phyloP scores from a whole-genome alignment of 2,113 vertebrate species.

The Ptilonorhynchus violaceus region DNA sequence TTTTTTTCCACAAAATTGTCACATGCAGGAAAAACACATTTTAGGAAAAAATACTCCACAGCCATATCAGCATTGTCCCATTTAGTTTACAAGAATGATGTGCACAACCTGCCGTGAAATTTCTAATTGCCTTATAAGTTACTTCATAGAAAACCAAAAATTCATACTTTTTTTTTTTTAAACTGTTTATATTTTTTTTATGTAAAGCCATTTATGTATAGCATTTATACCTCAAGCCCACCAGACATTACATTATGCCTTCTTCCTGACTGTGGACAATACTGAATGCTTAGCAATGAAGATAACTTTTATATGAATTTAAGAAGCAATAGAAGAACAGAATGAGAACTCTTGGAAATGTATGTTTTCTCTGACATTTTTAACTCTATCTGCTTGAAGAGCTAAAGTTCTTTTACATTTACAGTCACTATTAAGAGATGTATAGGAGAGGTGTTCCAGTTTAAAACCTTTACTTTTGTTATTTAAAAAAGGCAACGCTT shows the following conservation, averaged over 20 bases:
- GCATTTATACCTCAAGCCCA: background rate
- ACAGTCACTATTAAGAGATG: background rate
- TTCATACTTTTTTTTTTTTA: accelerated
- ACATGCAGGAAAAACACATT: background rate
- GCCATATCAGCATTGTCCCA: accelerated
- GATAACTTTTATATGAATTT: background rate
- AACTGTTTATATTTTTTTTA: background rate
- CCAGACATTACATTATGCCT: background rate
- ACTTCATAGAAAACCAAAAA: background rate
- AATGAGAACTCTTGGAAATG: background rate
- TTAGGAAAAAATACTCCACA: background rate
- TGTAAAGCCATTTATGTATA: background rate
- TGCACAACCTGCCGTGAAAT: background rate
- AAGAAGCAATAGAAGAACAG: background rate
- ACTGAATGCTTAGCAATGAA: background rate
- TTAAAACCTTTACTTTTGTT: no score
- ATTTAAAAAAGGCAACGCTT: no score
- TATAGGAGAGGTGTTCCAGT: no score
- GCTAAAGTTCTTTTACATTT: background rate
- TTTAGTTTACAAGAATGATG: background rate
- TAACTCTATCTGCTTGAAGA: background rate
- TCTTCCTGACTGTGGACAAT: background rate
- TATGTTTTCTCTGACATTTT: background rate
- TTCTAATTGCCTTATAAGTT: background rate
- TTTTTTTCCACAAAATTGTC: background rate